Evolutionary conservation across 35 echinoderm and acorn worm species (phyloP).

Genomic region (Anneissia japonica): DNA sequence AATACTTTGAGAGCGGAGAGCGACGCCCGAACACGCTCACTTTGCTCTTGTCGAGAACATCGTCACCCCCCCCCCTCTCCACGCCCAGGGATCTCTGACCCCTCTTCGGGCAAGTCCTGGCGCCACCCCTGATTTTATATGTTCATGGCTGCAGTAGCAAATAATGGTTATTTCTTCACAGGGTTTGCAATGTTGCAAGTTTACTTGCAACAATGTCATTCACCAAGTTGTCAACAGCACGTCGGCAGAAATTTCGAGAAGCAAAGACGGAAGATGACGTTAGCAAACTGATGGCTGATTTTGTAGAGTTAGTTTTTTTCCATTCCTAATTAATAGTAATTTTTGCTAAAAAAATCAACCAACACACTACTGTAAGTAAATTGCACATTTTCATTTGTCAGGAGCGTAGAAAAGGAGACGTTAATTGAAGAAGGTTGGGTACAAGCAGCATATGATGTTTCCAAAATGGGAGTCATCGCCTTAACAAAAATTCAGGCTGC

Average conservation of each 20-base stretch:
- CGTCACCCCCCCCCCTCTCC: too few relatives aligned
- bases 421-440: constrained; percentile 42
- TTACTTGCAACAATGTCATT: background rate
- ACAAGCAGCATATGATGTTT: constrained; percentile 12
- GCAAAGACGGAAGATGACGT: background rate
- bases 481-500: constrained; percentile 30
- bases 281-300: background rate
- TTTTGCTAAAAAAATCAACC: background rate
- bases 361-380: background rate
- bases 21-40: too few relatives aligned
- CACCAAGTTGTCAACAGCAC: background rate
- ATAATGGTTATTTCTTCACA: background rate
- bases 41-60: too few relatives aligned
- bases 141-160: too few relatives aligned
- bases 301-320: background rate
- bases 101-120: too few relatives aligned
- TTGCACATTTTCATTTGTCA: background rate
- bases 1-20: too few relatives aligned
- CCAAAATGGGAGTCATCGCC: constrained; percentile 49
- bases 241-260: background rate
- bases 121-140: too few relatives aligned
- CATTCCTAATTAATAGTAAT: background rate
- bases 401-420: constrained; percentile 33
- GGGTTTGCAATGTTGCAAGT: background rate
- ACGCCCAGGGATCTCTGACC: too few relatives aligned